Evolutionary conservation across 2,888 invertebrate species (phyloP), one percentile per base, ranked within the genome.

Genomic region (Brachyopa scutellaris): DNA sequence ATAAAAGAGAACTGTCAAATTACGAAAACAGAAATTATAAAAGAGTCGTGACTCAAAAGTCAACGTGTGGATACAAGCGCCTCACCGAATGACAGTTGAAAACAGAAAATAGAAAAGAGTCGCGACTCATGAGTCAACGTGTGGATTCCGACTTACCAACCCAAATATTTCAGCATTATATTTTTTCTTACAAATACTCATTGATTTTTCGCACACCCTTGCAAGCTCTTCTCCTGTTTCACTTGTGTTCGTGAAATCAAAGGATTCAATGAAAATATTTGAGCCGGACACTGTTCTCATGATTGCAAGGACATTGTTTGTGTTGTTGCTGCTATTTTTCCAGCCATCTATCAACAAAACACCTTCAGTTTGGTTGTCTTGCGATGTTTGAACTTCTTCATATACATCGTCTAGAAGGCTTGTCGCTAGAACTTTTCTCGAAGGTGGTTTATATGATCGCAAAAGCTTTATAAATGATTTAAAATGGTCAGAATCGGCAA

Each of bases 361-460:
- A 5, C 31, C 29, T 23, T 55, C 67, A 1, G 67, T 23, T 42
- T 45, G 31, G 17, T 19, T 36, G 1, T 2, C n/a, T 19, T 47
- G 13, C 7, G 45, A 13, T 36, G 23, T n/a, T 21, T 61, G 21
- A 6, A 45, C 53, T 17, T 62, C 53, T 40, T 36, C 21, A 26
- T 73, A 17, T 1, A 73, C 55, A 7, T 15, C 15, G 11, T 73
- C 55, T 29, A 73, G 36, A 2, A 73, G 15, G 5, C 23, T 55
- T 42, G 13, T 36, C 4, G 53, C 62, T 26, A 73, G 64, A 8
- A 7, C 40, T 61, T 62, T 84, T 79, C 66, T 76, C 6, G 40
- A 40, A 40, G 47, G 21, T 21, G 23, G 1, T 19, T 23, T 21
- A n/a, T 21, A 23, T 21, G 47, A 23, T 47, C 47, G 21, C 26